Evolutionary conservation across 2,113 vertebrate genomes (phyloP).

Genomic region (Jacana jacana): DNA sequence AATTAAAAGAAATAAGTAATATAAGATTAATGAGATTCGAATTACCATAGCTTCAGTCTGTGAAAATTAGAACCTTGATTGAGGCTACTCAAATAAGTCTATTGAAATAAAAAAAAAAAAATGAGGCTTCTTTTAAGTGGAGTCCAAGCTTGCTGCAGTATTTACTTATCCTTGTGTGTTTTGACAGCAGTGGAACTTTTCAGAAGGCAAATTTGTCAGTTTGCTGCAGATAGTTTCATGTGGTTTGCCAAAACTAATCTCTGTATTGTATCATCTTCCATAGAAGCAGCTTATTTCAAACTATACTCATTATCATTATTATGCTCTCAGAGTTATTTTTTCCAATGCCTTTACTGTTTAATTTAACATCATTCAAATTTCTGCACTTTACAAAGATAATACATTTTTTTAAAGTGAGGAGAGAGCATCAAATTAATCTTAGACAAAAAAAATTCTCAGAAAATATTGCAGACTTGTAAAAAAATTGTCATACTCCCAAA

Average conservation of each 20-base stretch:
- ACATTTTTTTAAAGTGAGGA: not conserved
- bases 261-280: not conserved
- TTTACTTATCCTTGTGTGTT: not conserved
- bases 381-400: not conserved
- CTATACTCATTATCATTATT: not conserved
- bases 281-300: not conserved
- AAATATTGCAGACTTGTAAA: not conserved
- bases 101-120: not conserved
- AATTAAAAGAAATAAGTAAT: not conserved
- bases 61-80: not conserved
- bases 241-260: not conserved
- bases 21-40: not conserved
- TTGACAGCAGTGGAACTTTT: not conserved
- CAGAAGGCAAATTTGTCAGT: not conserved
- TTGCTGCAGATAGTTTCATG: not conserved
- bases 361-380: not conserved
- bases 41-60: not conserved
- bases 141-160: not conserved
- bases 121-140: not conserved
- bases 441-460: not conserved
- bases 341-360: not conserved
- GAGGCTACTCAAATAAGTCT: not conserved
- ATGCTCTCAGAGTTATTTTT: not conserved
- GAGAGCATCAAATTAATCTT: not conserved
- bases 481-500: not conserved